Evolutionary conservation across 2,113 vertebrate genomes (phyloP).

Genomic region (Platysteira castanea): DNA sequence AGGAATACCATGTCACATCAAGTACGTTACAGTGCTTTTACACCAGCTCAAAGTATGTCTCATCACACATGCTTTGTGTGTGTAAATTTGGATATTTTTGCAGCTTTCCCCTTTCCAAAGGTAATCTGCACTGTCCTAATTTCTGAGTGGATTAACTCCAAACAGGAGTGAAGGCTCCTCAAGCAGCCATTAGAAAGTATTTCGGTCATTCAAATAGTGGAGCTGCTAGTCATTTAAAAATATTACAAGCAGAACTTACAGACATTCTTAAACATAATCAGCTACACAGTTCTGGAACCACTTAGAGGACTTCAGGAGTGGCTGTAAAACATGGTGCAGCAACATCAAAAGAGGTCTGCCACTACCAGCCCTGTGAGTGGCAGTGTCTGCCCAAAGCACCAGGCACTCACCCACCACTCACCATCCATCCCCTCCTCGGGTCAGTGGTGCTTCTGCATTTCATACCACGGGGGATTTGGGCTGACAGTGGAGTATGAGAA

Average conservation of each 20-base stretch:
- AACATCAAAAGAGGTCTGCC: background rate
- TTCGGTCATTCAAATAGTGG: conserved; percentile 14
- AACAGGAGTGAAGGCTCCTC: conserved; percentile 10
- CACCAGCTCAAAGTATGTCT: background rate
- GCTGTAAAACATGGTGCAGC: background rate
- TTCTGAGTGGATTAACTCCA: conserved; percentile 16
- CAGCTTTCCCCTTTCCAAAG: background rate
- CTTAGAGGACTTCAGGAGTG: background rate
- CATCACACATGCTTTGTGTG: background rate
- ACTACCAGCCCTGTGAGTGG: background rate
- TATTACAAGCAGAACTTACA: background rate
- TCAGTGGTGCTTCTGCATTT: background rate
- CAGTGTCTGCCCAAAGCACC: background rate
- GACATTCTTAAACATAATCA: background rate
- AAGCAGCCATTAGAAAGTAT: conserved; percentile 3
- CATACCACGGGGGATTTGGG: background rate
- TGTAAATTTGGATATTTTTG: background rate
- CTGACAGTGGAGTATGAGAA: background rate
- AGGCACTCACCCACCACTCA: background rate
- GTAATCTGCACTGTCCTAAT: background rate
- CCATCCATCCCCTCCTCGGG: background rate
- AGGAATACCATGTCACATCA: background rate
- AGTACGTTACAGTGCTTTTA: background rate
- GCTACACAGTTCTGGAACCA: background rate
- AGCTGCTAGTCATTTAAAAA: background rate